Conservation (phyloP, 1,140 invertebrate genomes). For the Drosophila burlai region DNA sequence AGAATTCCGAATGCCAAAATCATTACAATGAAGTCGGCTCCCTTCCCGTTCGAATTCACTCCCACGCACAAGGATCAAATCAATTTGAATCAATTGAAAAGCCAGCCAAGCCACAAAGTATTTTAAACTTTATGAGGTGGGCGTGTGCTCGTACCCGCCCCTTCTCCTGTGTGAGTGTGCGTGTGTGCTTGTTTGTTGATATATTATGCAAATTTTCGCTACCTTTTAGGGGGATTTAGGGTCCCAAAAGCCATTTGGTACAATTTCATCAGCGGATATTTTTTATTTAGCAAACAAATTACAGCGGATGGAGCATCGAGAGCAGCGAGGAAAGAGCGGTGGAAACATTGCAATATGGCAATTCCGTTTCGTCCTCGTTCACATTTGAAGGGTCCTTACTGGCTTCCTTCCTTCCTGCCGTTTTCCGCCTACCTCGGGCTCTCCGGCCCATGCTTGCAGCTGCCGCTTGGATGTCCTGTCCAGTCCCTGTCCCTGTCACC, state of each 20-base stretch:
- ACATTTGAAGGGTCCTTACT: constrained; percentile 73
- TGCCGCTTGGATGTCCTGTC: constrained; percentile 31
- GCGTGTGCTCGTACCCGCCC: constrained; percentile 23
- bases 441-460: constrained; percentile 7
- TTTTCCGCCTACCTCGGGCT: constrained; percentile 2
- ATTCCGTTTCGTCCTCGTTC: constrained; percentile 63
- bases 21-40: constrained; percentile 56
- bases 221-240: constrained; percentile 34
- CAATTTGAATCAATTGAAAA: constrained; percentile 70
- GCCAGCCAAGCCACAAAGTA: constrained; percentile 69
- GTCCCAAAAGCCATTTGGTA: constrained; percentile 3
- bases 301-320: constrained; percentile 10
- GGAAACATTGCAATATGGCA: constrained; percentile 72
- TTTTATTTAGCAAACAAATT: constrained; percentile 55
- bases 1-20: constrained; percentile 60
- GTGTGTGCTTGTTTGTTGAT: constrained; percentile 56
- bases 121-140: constrained; percentile 59
- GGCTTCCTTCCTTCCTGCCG: constrained; percentile 56
- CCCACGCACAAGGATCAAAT: constrained; percentile 57
- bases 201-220: constrained; percentile 72
- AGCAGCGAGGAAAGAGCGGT: constrained; percentile 1
- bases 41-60: constrained; percentile 9
- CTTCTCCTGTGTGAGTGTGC: constrained; percentile 12
- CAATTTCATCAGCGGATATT: constrained; percentile 47
- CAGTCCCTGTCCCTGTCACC: constrained; percentile 1